These are phyloP conservation scores for Hyaena hyaena DNA, from an alignment of 2,113 vertebrate genomes.

Conservation along the genomic window DNA sequence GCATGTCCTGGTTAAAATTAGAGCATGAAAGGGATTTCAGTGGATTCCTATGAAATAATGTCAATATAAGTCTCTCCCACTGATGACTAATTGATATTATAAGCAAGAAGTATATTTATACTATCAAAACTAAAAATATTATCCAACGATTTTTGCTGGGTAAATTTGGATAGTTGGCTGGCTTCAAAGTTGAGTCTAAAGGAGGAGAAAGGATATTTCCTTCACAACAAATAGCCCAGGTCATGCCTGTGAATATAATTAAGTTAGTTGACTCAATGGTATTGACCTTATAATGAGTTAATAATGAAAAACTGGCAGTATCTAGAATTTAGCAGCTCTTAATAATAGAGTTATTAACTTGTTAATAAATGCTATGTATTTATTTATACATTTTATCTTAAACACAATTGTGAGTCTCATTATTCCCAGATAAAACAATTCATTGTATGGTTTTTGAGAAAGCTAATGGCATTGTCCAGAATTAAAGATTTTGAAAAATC, in stretches of 20 bases:
- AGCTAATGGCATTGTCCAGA: background rate
- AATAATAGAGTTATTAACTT: background rate
- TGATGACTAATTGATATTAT: background rate
- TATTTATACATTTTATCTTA: background rate
- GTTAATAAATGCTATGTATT: background rate
- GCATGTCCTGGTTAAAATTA: conserved; percentile 40
- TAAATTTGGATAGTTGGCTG: background rate
- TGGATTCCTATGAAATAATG: background rate
- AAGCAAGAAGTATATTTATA: background rate
- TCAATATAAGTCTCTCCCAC: background rate
- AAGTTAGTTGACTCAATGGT: background rate
- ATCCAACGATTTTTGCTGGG: background rate
- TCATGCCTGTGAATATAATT: background rate
- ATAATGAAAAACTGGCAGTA: background rate
- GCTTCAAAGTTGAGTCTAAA: background rate
- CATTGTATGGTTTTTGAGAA: background rate
- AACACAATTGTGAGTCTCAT: background rate
- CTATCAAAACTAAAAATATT: background rate
- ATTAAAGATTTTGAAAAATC: background rate
- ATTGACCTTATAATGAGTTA: background rate
- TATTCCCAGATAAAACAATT: background rate
- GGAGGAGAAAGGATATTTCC: background rate
- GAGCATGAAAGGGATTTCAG: background rate
- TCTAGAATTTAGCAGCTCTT: background rate
- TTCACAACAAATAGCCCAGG: background rate